Evolutionary conservation across 2,113 vertebrate genomes (phyloP), one percentile per base, ranked within the genome.

Genomic region (Fregetta grallaria): DNA sequence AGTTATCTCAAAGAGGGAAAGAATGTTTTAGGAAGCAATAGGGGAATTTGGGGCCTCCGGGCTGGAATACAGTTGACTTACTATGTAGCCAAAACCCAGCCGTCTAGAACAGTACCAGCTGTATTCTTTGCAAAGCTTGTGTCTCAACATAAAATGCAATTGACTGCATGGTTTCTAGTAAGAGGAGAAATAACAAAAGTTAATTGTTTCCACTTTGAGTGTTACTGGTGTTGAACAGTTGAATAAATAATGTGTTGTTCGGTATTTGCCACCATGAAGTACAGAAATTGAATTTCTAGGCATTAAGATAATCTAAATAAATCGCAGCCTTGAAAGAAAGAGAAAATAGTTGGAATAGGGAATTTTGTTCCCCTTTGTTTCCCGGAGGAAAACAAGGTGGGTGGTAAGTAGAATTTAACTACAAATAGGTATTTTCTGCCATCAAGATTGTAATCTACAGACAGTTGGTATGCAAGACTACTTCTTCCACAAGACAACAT

Each of bases 341-440:
- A n/a, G 55, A 42, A 55, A 86, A 52, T 3, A 14, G 7, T 47
- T 86, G 71, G 47, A 27, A n/a, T 18, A 25, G 42, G 50, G 88
- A 34, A 23, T 83, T 96, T 21, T 44, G 38, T 67, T 90, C 29
- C 21, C 40, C 18, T 70, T 36, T 8, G 38, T 38, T 38, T 38
- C 38, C 38, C 38, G 38, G 76, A 66, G 53, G 62, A n/a, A 58
- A 89, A 78, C 89, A 45, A 81, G 23, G 74, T 94, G 94, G 91
- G 95, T 94, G 95, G 88, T 61, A 23, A 68, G 65, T 75, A 66
- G 65, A 44, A 65, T 86, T 93, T 84, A n/a, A 62, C 55, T 86
- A 30, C 88, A 93, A 56, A 77, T 20, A 13, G 42, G 40, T 38
- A 3, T 86, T 93, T 90, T 92, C n/a, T 95, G 76, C 49, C 45